Conservation (phyloP, 2,797 vertebrate species). For the Acanthurus lineatus region DNA sequence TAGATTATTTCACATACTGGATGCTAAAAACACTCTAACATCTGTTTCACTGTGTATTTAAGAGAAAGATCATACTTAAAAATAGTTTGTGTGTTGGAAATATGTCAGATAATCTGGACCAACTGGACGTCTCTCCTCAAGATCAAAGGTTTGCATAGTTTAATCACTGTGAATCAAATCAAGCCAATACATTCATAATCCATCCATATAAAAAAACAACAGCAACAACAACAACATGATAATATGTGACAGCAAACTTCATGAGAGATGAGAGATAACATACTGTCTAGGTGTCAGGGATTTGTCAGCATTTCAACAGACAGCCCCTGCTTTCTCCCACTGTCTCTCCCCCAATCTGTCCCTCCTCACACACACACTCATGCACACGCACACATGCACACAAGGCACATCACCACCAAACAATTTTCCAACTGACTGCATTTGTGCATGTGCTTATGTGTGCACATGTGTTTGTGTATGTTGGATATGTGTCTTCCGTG, state of each 20-base stretch:
- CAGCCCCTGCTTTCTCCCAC: constrained; percentile 37
- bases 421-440: constrained; percentile 73
- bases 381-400: constrained; percentile 37
- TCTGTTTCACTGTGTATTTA: not conserved
- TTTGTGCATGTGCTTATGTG: constrained; percentile 36
- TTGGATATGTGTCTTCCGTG: constrained; percentile 32
- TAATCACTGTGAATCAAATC: constrained; percentile 25
- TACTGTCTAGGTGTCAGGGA: constrained; percentile 55
- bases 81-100: too few species aligned
- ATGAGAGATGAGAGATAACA: constrained; percentile 49
- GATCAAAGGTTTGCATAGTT: constrained; percentile 3
- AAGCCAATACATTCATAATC: constrained; percentile 35
- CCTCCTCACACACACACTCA: not conserved
- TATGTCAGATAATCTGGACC: constrained; percentile 5
- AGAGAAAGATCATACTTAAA: not conserved
- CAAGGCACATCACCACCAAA: constrained; percentile 48
- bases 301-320: constrained; percentile 64
- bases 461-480: constrained; percentile 43
- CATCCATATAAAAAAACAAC: constrained; percentile 21
- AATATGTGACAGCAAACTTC: constrained; percentile 42
- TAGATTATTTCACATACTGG: not conserved
- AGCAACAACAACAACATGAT: not conserved
- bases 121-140: not conserved
- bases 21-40: not conserved
- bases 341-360: constrained; percentile 35